Evolutionary conservation across 2,888 invertebrate species (phyloP), one percentile per base, ranked within the genome.

Genomic region (Athalia rosae): DNA sequence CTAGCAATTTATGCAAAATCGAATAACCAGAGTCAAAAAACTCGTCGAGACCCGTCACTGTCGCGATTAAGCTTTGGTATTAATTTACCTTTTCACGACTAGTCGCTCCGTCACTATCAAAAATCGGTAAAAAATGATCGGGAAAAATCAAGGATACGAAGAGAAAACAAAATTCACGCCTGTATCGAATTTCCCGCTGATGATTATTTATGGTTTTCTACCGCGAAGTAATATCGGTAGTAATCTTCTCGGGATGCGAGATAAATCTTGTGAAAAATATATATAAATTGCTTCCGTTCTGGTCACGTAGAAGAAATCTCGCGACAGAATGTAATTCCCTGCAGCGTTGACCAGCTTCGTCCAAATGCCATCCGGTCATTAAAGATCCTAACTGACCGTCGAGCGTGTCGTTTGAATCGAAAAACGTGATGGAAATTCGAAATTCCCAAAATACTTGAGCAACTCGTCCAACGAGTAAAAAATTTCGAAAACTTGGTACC

Each of bases 241-340:
- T 47, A 47, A 64, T 64, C 64, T 64, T 47, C 47, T 13, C 13
- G 47, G 47, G 13, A 64, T 64, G 64, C 13, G 64, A 64, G 47
- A 64, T 13, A 64, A 64, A 64, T 64, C 62, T 64, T 7, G 64
- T 64, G 47, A 15, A 45, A 64, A 64, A 64, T 64, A 50, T 7
- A 11, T 7, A 64, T 64, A 64, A 47, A 64, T 64, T 15, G 47
- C 13, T 47, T 64, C 47, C 45, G 64, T 64, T 64, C 64, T 64
- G 45, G 64, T 64, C 64, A 64, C 64, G 64, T 64, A 64, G 4
- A 6, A 45, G 11, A 28, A 64, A 64, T 64, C 64, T 64, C 64
- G 64, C 64, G 64, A 64, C 64, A 64, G 64, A 64, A 64, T 64
- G 64, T 64, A 64, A 64, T 64, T 64, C 47, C 64, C 64, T 64